Evolutionary conservation across 2,888 invertebrate species (phyloP), one percentile per base, ranked within the genome.

Genomic region (Amorpha juglandis): DNA sequence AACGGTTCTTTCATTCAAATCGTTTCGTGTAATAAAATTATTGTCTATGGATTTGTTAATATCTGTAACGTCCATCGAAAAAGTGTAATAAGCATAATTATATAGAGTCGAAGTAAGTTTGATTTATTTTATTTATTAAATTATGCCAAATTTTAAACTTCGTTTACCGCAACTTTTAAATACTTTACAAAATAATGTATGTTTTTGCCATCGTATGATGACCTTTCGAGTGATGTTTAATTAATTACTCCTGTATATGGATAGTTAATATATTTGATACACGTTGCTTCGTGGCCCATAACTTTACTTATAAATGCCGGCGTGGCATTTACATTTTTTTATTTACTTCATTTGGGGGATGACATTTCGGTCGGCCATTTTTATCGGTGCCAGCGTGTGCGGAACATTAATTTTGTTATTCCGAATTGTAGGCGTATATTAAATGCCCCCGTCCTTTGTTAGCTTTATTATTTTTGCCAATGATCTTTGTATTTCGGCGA

Each of bases 301-400:
- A 72, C 77, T 70, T 78, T 81, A 79, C 73, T 83, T 76, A 73
- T 71, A 77, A 77, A 78, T 76, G 71, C 69, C 74, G 81, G 72
- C 77, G 78, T 91, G 92, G 75, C 92, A 90, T 93, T 93, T 92
- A 71, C 73, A 66, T 83, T 89, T 89, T 91, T 91, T 93, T 92
- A 92, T 90, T 91, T 88, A 90, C 91, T 88, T 90, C 91, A 87
- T 90, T 92, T 89, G 86, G 87, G 86, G 88, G 87, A 84, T 92
- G 92, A 84, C 92, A 92, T 92, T 93, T 92, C 71, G 83, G 79
- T 72, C 77, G 76, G 76, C 76, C 78, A 80, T 86, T 90, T 91
- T 91, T 91, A 91, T 91, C 82, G 86, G 82, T 78, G 77, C 80
- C 77, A 81, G 79, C 80, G 85, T 88, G 86, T 87, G 89, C 90